phyloP scores from a whole-genome alignment of 2,888 invertebrate species.

The Sipha maydis region DNA sequence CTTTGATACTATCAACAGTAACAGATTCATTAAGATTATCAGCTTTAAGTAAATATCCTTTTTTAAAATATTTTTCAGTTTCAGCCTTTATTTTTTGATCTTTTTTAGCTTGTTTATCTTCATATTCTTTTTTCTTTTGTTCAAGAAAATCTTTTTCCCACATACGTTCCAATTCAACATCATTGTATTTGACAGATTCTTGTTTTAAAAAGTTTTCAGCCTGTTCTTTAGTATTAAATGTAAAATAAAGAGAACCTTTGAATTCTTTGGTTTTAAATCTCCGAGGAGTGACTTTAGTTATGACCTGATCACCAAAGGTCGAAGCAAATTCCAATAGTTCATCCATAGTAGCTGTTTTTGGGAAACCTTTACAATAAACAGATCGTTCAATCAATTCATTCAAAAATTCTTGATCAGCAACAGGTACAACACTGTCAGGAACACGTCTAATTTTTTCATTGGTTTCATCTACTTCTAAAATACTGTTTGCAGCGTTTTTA shows the following conservation, averaged over 20 bases:
- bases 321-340: conserved; percentile 67
- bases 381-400: conserved; percentile 81
- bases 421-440: conserved; percentile 81
- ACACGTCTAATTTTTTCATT: conserved; percentile 70
- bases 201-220: conserved; percentile 81
- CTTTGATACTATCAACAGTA: conserved; percentile 79
- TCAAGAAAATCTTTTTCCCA: conserved; percentile 77
- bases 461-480: conserved; percentile 75
- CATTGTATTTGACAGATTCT: conserved; percentile 76
- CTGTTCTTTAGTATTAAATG: conserved; percentile 83
- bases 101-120: conserved; percentile 69
- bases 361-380: conserved; percentile 89
- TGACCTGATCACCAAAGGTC: conserved; percentile 17
- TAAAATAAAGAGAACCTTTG: conserved; percentile 92
- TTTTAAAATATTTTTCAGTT: conserved; percentile 65
- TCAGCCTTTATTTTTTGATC: conserved; percentile 65
- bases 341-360: conserved; percentile 76
- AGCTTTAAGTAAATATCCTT: conserved; percentile 79
- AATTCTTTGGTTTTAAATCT: conserved; percentile 69
- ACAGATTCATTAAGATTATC: conserved; percentile 73
- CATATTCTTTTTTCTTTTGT: conserved; percentile 75
- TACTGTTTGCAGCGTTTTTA: conserved; percentile 77
- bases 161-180: conserved; percentile 74
- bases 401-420: conserved; percentile 83
- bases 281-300: conserved; percentile 52